phyloP scores from a whole-genome alignment of 1,140 invertebrate species.

The Sinella curviseta region DNA sequence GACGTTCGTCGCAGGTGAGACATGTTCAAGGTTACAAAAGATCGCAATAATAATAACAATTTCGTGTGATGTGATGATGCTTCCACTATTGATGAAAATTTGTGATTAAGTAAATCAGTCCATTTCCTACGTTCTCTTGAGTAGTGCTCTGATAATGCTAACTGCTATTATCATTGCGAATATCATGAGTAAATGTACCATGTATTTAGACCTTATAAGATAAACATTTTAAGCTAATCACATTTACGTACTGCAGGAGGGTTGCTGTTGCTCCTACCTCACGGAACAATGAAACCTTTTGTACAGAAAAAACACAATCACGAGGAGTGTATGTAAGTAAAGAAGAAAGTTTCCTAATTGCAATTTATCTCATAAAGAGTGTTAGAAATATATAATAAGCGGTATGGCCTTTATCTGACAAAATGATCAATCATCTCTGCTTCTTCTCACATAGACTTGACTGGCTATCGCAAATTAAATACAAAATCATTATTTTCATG shows the following conservation, averaged over 20 bases:
- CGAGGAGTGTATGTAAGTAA: background rate
- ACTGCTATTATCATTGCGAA: background rate
- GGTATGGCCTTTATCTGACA: constrained; percentile 7
- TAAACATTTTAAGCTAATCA: too few species aligned
- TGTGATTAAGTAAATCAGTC: background rate
- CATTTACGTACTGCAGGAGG: too few species aligned
- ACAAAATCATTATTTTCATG: too few species aligned
- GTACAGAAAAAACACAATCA: background rate
- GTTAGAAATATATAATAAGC: background rate
- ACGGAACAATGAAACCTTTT: background rate
- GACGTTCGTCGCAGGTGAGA: background rate
- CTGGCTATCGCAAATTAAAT: too few species aligned
- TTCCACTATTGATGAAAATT: background rate
- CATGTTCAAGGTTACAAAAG: background rate
- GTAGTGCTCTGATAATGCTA: too few species aligned
- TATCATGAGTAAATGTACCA: too few species aligned
- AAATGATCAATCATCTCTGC: constrained; percentile 13
- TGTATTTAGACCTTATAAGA: too few species aligned
- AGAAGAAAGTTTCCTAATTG: constrained; percentile 18
- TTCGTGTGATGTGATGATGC: too few species aligned
- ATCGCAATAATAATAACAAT: too few species aligned
- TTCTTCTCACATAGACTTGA: too few species aligned
- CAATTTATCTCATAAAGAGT: constrained; percentile 14
- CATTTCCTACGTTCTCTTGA: too few species aligned
- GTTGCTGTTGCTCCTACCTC: too few species aligned